Evolutionary conservation across 2,113 vertebrate species (phyloP).

Genomic region (Bubo blakistoni): DNA sequence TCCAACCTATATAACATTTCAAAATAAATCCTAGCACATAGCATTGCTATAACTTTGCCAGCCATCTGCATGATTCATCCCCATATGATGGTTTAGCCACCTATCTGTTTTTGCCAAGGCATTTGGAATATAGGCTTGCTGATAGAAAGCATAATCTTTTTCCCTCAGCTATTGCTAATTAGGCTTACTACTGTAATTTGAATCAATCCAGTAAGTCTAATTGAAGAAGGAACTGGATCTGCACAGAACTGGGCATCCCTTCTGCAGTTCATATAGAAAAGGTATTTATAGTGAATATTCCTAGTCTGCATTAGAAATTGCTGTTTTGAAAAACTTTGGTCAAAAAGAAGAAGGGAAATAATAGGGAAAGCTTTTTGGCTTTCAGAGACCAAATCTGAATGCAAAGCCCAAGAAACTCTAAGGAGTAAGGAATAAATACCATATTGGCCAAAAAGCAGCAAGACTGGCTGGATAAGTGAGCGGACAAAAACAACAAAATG

Average conservation of each 20-base stretch:
- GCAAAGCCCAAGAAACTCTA: background rate
- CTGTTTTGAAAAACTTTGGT: background rate
- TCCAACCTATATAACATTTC: background rate
- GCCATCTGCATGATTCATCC: background rate
- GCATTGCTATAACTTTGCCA: background rate
- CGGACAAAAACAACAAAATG: background rate
- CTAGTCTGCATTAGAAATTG: background rate
- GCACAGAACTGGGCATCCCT: background rate
- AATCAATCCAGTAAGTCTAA: background rate
- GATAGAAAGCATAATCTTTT: background rate
- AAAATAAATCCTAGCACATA: background rate
- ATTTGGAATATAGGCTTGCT: background rate
- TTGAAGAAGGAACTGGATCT: background rate
- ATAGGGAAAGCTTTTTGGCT: background rate
- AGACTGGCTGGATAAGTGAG: background rate
- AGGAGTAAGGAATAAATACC: background rate
- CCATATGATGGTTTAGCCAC: background rate
- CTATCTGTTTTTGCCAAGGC: background rate
- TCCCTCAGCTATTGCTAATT: background rate
- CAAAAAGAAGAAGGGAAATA: background rate
- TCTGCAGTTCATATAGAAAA: background rate
- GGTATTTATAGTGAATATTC: background rate
- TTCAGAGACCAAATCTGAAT: background rate
- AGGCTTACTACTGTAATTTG: background rate
- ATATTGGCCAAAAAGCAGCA: background rate